A percentile compares a stretch with the other conserved stretches of the same genome.
Evolutionary conservation across 2,888 invertebrate species (phyloP).

Genomic region (Zaprionus obscuricornis): DNA sequence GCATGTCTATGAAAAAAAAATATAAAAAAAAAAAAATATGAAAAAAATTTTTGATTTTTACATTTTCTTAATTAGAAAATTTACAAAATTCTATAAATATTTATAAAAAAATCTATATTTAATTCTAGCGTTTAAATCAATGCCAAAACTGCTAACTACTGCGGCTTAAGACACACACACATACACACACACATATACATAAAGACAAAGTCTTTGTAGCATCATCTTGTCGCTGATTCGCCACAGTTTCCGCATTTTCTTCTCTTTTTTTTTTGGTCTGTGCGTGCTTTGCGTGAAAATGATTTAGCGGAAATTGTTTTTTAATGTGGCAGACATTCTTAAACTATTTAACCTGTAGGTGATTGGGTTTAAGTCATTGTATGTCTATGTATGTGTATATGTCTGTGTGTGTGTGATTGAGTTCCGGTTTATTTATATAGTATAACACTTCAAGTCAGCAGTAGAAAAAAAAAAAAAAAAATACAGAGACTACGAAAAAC

Average conservation of each 20-base stretch:
- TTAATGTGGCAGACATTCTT: conserved; percentile 67
- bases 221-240: conserved; percentile 19
- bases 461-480: conserved; percentile 8
- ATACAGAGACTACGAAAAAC: conserved; percentile 28
- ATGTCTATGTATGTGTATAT: not conserved
- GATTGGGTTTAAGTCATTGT: no score
- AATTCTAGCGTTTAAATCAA: not conserved
- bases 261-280: conserved; percentile 10
- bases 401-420: conserved; percentile 3
- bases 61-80: no score
- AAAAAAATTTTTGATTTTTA: no score
- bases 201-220: not conserved
- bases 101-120: conserved; percentile 1
- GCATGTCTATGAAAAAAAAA: no score
- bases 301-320: conserved; percentile 72
- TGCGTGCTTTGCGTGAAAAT: conserved; percentile 36
- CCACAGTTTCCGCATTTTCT: no score
- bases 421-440: no score
- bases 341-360: conserved; percentile 63
- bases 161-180: not conserved
- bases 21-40: no score
- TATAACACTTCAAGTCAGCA: no score
- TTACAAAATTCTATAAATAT: no score
- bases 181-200: no score
- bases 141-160: not conserved